phyloP scores from a whole-genome alignment of 2,888 invertebrate genomes.

The Dysmachus trigonus region DNA sequence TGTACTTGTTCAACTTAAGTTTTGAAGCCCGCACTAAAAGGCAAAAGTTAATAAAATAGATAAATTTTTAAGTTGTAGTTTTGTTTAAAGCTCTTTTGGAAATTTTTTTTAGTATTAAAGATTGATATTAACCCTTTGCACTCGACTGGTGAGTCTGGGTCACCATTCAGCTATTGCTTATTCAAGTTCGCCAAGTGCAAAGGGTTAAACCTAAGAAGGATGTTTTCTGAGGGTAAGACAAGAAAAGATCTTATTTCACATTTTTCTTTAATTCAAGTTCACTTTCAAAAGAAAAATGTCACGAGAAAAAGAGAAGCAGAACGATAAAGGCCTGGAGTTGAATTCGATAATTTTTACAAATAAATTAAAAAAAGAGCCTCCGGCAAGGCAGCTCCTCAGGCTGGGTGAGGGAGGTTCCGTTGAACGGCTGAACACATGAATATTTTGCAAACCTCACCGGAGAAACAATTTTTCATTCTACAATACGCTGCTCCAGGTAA shows the following conservation, averaged over 20 bases:
- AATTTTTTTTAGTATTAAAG: too few relatives aligned
- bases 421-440: background rate
- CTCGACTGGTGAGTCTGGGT: too few relatives aligned
- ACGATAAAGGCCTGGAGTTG: background rate
- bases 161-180: too few relatives aligned
- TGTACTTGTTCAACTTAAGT: too few relatives aligned
- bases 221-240: background rate
- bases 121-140: too few relatives aligned
- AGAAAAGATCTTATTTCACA: background rate
- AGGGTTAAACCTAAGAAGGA: background rate
- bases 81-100: too few relatives aligned
- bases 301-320: background rate
- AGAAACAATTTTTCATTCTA: background rate
- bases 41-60: too few relatives aligned
- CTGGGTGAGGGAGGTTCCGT: background rate
- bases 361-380: background rate
- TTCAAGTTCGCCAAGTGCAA: too few relatives aligned
- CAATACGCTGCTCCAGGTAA: background rate
- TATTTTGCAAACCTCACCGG: background rate
- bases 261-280: constrained; percentile 12
- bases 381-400: background rate
- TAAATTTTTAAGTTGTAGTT: too few relatives aligned
- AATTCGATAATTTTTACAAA: constrained; percentile 25
- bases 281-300: background rate
- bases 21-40: too few relatives aligned